Base-by-base conservation (phyloP, 2,888 invertebrate species). In the Nebria brevicollis region DNA sequence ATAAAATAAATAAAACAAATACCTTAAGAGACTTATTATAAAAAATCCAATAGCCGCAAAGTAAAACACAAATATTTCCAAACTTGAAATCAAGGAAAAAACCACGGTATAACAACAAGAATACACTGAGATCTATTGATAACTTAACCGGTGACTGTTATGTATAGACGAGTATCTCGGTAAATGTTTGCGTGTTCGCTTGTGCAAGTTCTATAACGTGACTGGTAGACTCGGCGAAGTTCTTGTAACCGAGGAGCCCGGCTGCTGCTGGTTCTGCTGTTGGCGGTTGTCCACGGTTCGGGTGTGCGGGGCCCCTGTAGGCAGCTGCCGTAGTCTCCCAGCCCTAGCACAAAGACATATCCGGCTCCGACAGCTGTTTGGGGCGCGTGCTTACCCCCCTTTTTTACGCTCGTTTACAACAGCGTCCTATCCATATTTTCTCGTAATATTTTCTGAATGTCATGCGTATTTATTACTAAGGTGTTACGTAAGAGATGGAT, bases 281-380 rank as follows among this genome's bases (percentile, higher is more conserved):
- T 70, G 70, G 70, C 70, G 70, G 70, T 70, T 70, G 70, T 34
- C 70, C 34, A 70, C 70, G 25, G 70, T 25, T 70, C 70, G 26
- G 70, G 70, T 70, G 70, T 70, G 70, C 70, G 43, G 41, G 41
- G 41, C 73, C 41, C 73, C 10, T 73, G 54, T 54, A 54, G 65
- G 78, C 65, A 70, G 73, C 78, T 72, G 78, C 73, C 72, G 77
- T 34, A 5, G 34, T 34, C 34, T 34, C 34, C 34, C 68, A 66
- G 66, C 77, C 42, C 70, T 70, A 70, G 72, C 78, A 78, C 78
- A 78, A 78, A 78, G 78, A 78, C 78, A 65, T 78, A 72, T 78
- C 78, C 78, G 78, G 78, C 78, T 65, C 73, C 65, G 65, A 26
- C 78, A 78, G 78, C 72, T 78, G 78, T 73, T 70, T 70, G 26